These are phyloP conservation scores for Drosophila fungiperda DNA, from an alignment of 2,888 invertebrate genomes.

Conservation along the genomic window DNA sequence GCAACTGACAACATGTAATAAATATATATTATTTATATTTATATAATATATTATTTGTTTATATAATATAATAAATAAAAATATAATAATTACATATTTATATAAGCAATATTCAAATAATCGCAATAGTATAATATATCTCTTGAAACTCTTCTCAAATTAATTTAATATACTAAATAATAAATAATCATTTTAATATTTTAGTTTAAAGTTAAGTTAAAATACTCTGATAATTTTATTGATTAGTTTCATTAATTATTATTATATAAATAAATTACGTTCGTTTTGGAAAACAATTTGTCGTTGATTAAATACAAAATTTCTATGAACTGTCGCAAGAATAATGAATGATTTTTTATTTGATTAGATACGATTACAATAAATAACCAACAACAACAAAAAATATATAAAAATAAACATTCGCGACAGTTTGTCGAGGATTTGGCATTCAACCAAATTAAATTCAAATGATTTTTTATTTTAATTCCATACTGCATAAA, in stretches of 20 bases:
- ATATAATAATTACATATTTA: background rate
- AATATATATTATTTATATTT: background rate
- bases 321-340: background rate
- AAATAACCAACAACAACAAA: background rate
- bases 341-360: background rate
- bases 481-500: background rate
- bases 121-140: background rate
- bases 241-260: background rate
- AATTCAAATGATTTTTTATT: background rate
- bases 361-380: background rate
- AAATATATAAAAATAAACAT: background rate
- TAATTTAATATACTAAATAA: background rate
- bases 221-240: background rate
- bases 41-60: too few relatives aligned
- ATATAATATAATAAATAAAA: background rate
- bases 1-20: background rate
- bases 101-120: background rate
- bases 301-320: background rate
- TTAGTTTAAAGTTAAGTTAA: background rate
- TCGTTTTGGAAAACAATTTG: background rate
- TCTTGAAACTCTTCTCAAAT: background rate
- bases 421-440: background rate
- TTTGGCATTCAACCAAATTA: background rate
- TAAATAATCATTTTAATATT: background rate
- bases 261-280: background rate